phyloP scores from a whole-genome alignment of 2,113 vertebrate species.

The Melanerpes aurifrons region DNA sequence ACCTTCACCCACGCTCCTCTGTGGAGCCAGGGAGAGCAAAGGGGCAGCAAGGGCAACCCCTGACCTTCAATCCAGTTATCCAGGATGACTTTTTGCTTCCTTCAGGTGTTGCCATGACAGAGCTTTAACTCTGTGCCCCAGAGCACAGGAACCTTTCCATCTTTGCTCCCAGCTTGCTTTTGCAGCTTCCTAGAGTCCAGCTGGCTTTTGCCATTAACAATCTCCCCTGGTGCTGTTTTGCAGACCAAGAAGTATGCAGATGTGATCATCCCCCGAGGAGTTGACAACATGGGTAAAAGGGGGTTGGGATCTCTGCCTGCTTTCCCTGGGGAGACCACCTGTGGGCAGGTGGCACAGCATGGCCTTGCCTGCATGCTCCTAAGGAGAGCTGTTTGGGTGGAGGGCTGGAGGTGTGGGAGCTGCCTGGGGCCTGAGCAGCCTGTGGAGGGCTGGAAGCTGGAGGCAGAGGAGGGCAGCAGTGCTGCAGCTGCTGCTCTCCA shows the following conservation, averaged over 20 bases:
- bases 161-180: not conserved
- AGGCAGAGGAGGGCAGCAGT: not conserved
- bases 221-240: constrained; percentile 19
- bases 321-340: not conserved
- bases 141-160: not conserved
- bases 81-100: not conserved
- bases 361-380: not conserved
- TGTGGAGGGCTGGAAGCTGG: not conserved
- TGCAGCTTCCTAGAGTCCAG: not conserved
- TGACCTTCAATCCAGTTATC: not conserved
- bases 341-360: not conserved
- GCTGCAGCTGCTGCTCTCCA: not conserved
- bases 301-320: not conserved
- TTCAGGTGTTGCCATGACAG: not conserved
- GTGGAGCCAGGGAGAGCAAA: not conserved
- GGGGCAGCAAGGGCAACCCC: not conserved
- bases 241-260: constrained; percentile 98
- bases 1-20: not conserved
- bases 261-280: constrained; percentile 95
- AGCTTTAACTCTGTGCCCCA: not conserved
- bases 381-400: not conserved
- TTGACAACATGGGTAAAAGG: constrained; percentile 96
- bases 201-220: not conserved
- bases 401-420: not conserved
- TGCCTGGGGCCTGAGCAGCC: not conserved